phyloP scores from a whole-genome alignment of 2,113 vertebrate species.

The human region GRCh38 chr4:172947501-172948000 shows the following conservation, averaged over 20 bases:
- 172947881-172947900: neutral
- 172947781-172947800: neutral
- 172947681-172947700: neutral
- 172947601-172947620: neutral
- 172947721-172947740: neutral
- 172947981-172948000: neutral
- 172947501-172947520: neutral
- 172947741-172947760: neutral
- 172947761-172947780: neutral
- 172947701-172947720: neutral
- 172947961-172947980: neutral
- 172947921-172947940: neutral
- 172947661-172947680: neutral
- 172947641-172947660: neutral
- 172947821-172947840: neutral
- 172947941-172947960: conserved; percentile 9
- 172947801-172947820: neutral
- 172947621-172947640: neutral
- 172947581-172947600: neutral
- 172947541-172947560: neutral
- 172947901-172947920: neutral
- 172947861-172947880: neutral
- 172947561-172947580: neutral
- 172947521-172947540: neutral
- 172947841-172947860: neutral